Percentiles rank a stretch among this genome's conserved stretches.
Evolutionary conservation across 2,113 vertebrate species (phyloP).

Genomic region (Apus apus): DNA sequence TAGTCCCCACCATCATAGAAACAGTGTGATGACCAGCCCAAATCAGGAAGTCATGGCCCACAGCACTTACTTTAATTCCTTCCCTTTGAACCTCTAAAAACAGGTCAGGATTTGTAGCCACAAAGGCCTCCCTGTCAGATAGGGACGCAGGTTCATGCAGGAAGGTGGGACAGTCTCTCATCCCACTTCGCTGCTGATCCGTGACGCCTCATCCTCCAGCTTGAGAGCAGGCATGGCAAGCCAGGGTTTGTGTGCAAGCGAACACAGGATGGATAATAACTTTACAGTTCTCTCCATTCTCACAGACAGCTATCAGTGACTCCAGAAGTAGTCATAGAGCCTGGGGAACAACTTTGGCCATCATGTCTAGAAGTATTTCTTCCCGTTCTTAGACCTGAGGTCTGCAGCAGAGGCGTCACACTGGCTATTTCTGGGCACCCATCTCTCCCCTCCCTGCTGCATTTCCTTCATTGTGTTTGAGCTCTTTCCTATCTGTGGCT

Average conservation of each 20-base stretch:
- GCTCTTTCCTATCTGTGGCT: conserved; percentile 70
- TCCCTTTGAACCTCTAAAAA: neutral
- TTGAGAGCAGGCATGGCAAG: neutral
- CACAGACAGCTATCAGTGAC: neutral
- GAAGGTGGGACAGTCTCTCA: neutral
- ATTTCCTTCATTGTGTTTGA: conserved; percentile 67
- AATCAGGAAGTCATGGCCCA: neutral
- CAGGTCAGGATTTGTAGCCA: neutral
- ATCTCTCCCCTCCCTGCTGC: conserved; percentile 43
- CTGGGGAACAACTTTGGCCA: neutral
- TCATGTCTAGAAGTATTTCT: neutral
- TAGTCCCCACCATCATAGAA: fast-evolving
- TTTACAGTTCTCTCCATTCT: neutral
- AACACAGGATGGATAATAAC: fast-evolving
- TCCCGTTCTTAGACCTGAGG: neutral
- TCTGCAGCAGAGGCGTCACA: fast-evolving
- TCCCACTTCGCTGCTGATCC: fast-evolving
- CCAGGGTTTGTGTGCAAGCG: neutral
- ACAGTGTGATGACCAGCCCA: neutral
- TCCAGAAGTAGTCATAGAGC: neutral
- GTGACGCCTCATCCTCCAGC: fast-evolving
- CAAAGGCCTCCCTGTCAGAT: neutral
- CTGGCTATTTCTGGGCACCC: conserved; percentile 62
- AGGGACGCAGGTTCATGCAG: neutral
- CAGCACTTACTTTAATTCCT: neutral